phyloP scores from a whole-genome alignment of 2,797 vertebrate species.

The Acanthurus tractus region DNA sequence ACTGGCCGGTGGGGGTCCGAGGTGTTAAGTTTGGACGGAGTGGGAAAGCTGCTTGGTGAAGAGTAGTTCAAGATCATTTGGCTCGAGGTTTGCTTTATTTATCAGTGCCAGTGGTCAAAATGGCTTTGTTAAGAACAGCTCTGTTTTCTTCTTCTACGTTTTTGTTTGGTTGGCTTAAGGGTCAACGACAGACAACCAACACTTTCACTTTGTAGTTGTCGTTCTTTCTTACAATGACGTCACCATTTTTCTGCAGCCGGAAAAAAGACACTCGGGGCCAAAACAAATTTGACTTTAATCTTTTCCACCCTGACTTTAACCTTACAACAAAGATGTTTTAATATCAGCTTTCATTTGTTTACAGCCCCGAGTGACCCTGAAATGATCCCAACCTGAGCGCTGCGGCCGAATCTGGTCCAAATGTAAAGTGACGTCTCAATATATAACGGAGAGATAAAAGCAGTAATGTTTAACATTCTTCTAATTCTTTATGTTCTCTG shows the following conservation, averaged over 20 bases:
- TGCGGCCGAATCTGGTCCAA: slow-evolving; percentile 27
- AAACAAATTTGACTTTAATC: slow-evolving; percentile 63
- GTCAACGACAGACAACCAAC: slow-evolving; percentile 60
- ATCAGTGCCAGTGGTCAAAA: slow-evolving; percentile 72
- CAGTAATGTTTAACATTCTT: slow-evolving; percentile 54
- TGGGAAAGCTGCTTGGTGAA: slow-evolving; percentile 51
- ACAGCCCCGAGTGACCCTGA: slow-evolving; percentile 34
- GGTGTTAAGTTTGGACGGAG: slow-evolving; percentile 46
- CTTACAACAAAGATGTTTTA: slow-evolving; percentile 29
- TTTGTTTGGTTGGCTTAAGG: slow-evolving; percentile 66
- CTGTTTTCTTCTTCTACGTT: slow-evolving; percentile 51
- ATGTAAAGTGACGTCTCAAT: slow-evolving; percentile 40
- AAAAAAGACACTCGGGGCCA: slow-evolving; percentile 66
- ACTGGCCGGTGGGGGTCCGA: slow-evolving; percentile 47
- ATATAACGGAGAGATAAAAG: slow-evolving; percentile 29
- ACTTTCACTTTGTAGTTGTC: slow-evolving; percentile 54
- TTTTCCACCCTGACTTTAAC: slow-evolving; percentile 61
- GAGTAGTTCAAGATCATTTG: slow-evolving; percentile 64
- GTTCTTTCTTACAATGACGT: slow-evolving; percentile 66
- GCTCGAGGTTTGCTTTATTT: slow-evolving; percentile 76
- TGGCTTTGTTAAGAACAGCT: slow-evolving; percentile 74
- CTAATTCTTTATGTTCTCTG: slow-evolving; percentile 48
- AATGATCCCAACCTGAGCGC: slow-evolving; percentile 46
- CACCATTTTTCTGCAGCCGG: slow-evolving; percentile 61
- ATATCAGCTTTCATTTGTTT: slow-evolving; percentile 33